These are phyloP conservation scores for Hassar affinis DNA, from an alignment of 2,113 vertebrate genomes.

Conservation along the genomic window DNA sequence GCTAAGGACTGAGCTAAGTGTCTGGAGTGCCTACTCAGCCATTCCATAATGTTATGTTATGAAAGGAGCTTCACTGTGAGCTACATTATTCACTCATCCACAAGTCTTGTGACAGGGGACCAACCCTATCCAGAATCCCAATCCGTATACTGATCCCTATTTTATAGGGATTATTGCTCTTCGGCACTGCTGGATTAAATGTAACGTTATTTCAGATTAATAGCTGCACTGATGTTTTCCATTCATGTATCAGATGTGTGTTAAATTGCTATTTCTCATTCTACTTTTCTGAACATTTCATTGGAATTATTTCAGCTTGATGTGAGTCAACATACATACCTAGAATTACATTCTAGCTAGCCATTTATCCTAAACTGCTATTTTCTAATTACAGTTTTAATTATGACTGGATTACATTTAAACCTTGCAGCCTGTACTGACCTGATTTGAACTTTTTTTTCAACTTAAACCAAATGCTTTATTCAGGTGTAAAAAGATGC, in stretches of 20 bases:
- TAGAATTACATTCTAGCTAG: too few species aligned
- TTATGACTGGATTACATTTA: neutral
- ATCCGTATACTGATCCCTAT: neutral
- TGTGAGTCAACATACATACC: too few species aligned
- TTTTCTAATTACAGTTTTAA: neutral
- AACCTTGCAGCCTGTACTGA: neutral
- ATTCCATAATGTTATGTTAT: constrained; percentile 44
- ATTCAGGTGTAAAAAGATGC: neutral
- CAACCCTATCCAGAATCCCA: neutral
- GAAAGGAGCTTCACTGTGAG: constrained; percentile 42
- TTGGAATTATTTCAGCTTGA: neutral
- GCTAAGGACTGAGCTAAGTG: constrained; percentile 12
- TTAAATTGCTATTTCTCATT: neutral
- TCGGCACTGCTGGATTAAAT: constrained; percentile 63
- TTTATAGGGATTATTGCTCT: too few species aligned
- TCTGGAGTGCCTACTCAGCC: constrained; percentile 45
- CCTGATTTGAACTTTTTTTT: neutral
- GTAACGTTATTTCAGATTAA: constrained; percentile 63
- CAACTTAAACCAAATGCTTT: neutral
- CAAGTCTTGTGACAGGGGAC: constrained; percentile 60
- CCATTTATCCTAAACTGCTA: too few species aligned
- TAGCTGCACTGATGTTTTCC: neutral
- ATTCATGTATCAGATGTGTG: neutral
- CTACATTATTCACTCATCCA: constrained; percentile 39
- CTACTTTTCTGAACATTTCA: neutral